These are phyloP conservation scores for Caenorhabditis latens DNA, from an alignment of 1,140 invertebrate genomes.

Conservation along the genomic window DNA sequence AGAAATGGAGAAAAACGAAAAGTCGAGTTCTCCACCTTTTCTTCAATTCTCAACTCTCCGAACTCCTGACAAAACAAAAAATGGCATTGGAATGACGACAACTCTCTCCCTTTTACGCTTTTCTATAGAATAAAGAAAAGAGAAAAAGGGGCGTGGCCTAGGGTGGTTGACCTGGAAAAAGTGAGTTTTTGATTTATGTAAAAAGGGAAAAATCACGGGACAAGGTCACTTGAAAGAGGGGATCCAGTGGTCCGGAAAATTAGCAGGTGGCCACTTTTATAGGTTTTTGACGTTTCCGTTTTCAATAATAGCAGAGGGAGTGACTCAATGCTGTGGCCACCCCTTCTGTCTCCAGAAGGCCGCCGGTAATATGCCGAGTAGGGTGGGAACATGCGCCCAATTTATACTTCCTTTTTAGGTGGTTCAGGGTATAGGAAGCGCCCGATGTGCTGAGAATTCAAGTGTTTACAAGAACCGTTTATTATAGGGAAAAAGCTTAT, in stretches of 20 bases:
- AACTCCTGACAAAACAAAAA: not conserved
- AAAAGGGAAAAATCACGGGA: not conserved
- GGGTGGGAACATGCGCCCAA: too few relatives aligned
- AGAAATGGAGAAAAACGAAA: slow-evolving; percentile 1
- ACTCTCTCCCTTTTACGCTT: not conserved
- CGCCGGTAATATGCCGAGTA: too few relatives aligned
- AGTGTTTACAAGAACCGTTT: too few relatives aligned
- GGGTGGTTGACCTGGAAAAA: not conserved
- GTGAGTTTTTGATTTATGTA: slow-evolving; percentile 14
- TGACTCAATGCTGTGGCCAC: too few relatives aligned
- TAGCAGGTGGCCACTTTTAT: not conserved
- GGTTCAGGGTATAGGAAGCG: too few relatives aligned
- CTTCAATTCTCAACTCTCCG: not conserved
- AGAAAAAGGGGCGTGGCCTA: slow-evolving; percentile 11
- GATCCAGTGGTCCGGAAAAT: slow-evolving; percentile 43
- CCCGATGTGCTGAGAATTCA: too few relatives aligned
- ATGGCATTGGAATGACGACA: slow-evolving; percentile 20
- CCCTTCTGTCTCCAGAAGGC: too few relatives aligned
- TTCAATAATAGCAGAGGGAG: slow-evolving; percentile 12
- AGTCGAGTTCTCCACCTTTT: not conserved
- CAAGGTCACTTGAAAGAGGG: slow-evolving; percentile 11
- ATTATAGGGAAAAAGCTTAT: too few relatives aligned
- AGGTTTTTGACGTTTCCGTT: slow-evolving; percentile 47
- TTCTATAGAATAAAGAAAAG: not conserved
- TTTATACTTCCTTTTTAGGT: too few relatives aligned